These are phyloP conservation scores for Apocrypta bakeri DNA, from an alignment of 1,140 invertebrate species.

Conservation along the genomic window DNA sequence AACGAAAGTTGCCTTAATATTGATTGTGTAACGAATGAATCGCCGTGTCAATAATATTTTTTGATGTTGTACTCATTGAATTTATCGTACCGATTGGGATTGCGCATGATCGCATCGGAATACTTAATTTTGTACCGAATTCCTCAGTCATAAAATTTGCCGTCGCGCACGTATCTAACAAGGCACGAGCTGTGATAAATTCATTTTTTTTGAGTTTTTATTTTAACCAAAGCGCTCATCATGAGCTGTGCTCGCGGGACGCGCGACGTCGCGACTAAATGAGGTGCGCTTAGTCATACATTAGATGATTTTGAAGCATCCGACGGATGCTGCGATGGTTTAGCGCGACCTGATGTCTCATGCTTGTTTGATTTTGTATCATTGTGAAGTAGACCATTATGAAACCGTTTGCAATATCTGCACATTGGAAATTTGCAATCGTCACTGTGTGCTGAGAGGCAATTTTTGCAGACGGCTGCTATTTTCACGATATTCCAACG, in stretches of 20 bases:
- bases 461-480: background rate
- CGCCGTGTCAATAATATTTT: background rate
- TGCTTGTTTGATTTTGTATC: too few species aligned
- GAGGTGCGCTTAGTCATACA: too few species aligned
- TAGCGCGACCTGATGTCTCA: too few species aligned
- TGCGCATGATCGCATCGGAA: background rate
- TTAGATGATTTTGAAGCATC: too few species aligned
- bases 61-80: background rate
- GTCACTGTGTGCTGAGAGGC: background rate
- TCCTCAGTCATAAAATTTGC: background rate
- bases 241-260: too few species aligned
- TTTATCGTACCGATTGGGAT: background rate
- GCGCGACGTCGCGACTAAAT: too few species aligned
- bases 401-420: background rate
- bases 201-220: background rate
- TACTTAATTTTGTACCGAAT: background rate
- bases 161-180: conserved; percentile 25
- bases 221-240: conserved; percentile 4
- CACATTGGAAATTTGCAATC: background rate
- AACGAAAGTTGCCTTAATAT: background rate
- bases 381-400: background rate
- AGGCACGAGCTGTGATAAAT: background rate
- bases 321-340: too few species aligned
- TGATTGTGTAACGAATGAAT: background rate
- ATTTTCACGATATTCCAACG: background rate